A percentile compares a stretch with the other conserved stretches of the same genome.
Evolutionary conservation across 2,797 vertebrate genomes (phyloP).

Genomic region (Rhinogobio ventralis): DNA sequence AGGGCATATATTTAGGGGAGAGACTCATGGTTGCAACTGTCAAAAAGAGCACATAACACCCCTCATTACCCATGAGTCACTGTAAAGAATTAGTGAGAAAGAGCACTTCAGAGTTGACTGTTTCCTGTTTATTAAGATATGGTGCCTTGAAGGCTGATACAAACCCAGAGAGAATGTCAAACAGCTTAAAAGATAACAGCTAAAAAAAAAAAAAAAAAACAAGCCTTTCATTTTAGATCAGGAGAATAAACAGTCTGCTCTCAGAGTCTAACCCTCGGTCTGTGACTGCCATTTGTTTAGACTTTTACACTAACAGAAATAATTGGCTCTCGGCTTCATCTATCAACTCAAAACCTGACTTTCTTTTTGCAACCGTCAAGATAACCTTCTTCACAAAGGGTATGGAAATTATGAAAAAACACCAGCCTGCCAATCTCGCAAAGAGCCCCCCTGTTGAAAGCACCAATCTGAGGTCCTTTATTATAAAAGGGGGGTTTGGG

Average conservation of each 20-base stretch:
- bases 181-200: slow-evolving; percentile 45
- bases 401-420: slow-evolving; percentile 32
- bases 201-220: slow-evolving; percentile 9
- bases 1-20: slow-evolving; percentile 35
- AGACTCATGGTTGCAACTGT: slow-evolving; percentile 31
- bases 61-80: slow-evolving; percentile 54
- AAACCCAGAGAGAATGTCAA: slow-evolving; percentile 56
- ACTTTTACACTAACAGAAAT: slow-evolving; percentile 54
- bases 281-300: slow-evolving; percentile 57
- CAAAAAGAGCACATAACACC: slow-evolving; percentile 52
- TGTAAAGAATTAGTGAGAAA: slow-evolving; percentile 50
- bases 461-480: slow-evolving; percentile 19
- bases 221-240: slow-evolving; percentile 39
- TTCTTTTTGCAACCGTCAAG: slow-evolving; percentile 41
- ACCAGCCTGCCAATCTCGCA: slow-evolving; percentile 5
- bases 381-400: slow-evolving; percentile 59
- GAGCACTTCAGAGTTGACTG: slow-evolving; percentile 57
- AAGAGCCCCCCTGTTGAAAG: slow-evolving; percentile 33
- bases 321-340: slow-evolving; percentile 56
- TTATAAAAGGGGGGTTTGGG: slow-evolving; percentile 27
- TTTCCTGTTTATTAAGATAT: slow-evolving; percentile 64
- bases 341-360: slow-evolving; percentile 52
- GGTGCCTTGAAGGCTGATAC: slow-evolving; percentile 55
- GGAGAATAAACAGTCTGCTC: slow-evolving; percentile 59
- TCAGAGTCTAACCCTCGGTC: slow-evolving; percentile 45